phyloP scores from a whole-genome alignment of 2,113 vertebrate species.

The Atrichornis clamosus region DNA sequence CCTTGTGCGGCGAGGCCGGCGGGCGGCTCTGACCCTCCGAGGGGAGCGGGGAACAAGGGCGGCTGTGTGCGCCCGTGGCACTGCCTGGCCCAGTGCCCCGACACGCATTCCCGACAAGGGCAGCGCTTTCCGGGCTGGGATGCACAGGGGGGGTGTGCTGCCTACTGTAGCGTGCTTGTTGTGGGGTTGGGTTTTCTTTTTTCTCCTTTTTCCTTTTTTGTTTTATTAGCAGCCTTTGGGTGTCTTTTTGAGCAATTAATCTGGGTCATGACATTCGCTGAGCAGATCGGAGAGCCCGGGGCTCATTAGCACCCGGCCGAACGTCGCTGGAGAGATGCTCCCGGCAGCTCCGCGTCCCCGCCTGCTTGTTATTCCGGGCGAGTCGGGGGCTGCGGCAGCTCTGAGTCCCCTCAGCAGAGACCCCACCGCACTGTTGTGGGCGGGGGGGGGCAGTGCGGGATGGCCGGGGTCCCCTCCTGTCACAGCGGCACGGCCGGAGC shows the following conservation, averaged over 20 bases:
- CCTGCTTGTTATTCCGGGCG: conserved; percentile 48
- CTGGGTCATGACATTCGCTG: conserved; percentile 1
- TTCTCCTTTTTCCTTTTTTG: rapidly evolving
- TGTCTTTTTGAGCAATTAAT: conserved; percentile 35
- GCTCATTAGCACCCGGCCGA: neutral
- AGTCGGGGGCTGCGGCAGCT: conserved; percentile 24
- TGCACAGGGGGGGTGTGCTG: neutral
- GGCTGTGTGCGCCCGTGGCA: neutral
- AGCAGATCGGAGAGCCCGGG: neutral
- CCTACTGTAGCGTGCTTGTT: neutral
- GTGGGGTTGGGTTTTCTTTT: neutral
- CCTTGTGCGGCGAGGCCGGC: conserved; percentile 6
- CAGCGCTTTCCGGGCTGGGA: conserved; percentile 30
- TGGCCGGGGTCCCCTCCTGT: neutral
- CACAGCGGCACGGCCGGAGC: rapidly evolving
- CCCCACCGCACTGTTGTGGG: neutral
- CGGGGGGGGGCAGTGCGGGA: rapidly evolving
- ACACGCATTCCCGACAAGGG: neutral
- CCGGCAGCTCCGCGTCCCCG: neutral
- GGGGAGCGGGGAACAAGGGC: conserved; percentile 37
- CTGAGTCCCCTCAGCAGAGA: neutral
- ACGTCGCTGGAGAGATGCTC: neutral
- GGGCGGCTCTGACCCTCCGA: neutral
- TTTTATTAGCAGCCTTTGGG: neutral
- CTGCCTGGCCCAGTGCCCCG: neutral